phyloP scores from a whole-genome alignment of 2,113 vertebrate genomes.

The Pagrus major region DNA sequence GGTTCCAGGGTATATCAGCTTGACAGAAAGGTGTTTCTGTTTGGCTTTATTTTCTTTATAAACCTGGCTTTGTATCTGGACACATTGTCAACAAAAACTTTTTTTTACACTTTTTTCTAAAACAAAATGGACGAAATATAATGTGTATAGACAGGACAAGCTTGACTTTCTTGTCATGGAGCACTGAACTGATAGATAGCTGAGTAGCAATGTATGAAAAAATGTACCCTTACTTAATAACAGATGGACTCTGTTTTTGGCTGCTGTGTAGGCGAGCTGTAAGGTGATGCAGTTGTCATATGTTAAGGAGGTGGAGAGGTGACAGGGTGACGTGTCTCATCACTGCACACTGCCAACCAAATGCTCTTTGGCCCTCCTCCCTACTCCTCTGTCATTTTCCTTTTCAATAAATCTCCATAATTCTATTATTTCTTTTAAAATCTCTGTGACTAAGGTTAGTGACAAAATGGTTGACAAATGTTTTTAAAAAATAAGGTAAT shows the following conservation, averaged over 20 bases:
- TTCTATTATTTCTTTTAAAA: too few species aligned
- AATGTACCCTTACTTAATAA: background rate
- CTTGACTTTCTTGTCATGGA: background rate
- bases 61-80: too few species aligned
- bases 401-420: too few species aligned
- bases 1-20: too few species aligned
- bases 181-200: background rate
- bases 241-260: conserved; percentile 38
- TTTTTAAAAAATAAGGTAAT: too few species aligned
- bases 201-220: background rate
- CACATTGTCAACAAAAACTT: too few species aligned
- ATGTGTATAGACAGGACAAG: background rate
- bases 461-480: too few species aligned
- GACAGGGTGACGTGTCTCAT: conserved; percentile 59
- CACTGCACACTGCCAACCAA: conserved; percentile 41
- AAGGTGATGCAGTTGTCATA: conserved; percentile 55
- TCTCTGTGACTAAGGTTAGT: too few species aligned
- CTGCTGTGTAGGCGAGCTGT: conserved; percentile 42
- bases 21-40: too few species aligned
- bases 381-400: conserved; percentile 5
- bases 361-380: conserved; percentile 22
- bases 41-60: too few species aligned
- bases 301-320: conserved; percentile 58
- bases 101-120: too few species aligned
- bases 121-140: too few species aligned